A percentile compares a stretch with the other conserved stretches of the same genome.
Conservation (phyloP, 2,113 vertebrate species). For the Sisor rabdophorus region DNA sequence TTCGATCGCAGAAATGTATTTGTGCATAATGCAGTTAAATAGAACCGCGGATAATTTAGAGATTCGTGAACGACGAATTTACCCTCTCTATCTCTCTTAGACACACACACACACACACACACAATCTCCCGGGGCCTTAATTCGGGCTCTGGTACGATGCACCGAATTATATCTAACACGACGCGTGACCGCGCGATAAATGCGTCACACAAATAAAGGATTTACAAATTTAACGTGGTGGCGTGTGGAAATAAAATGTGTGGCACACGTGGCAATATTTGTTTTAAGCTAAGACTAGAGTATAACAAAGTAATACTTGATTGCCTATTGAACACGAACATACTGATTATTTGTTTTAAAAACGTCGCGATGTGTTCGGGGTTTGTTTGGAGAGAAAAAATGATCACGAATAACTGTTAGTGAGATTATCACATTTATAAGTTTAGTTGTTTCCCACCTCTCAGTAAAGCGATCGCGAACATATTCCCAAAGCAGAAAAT, state of each 20-base stretch:
- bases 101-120: slow-evolving; percentile 16
- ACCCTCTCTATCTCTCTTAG: not conserved
- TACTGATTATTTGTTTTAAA: not conserved
- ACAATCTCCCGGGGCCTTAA: slow-evolving; percentile 4
- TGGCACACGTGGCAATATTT: not conserved
- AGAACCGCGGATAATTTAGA: not conserved
- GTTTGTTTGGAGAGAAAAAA: not conserved
- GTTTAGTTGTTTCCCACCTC: slow-evolving; percentile 29
- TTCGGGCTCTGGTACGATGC: not conserved
- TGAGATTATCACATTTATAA: not conserved
- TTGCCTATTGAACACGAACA: not conserved
- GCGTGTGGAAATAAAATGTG: no score
- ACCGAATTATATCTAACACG: slow-evolving; percentile 4
- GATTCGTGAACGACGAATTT: not conserved
- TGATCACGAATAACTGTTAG: not conserved
- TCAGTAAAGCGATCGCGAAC: slow-evolving; percentile 1
- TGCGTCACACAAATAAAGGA: not conserved
- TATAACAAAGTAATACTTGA: not conserved
- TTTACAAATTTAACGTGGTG: no score
- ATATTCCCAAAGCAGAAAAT: slow-evolving; percentile 30
- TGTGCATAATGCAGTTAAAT: not conserved
- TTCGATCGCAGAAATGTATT: not conserved
- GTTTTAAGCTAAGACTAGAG: not conserved
- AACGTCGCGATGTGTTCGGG: not conserved
- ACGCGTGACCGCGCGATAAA: not conserved